Conservation (phyloP, 2,797 vertebrate species). For the Gobio occitaniae region DNA sequence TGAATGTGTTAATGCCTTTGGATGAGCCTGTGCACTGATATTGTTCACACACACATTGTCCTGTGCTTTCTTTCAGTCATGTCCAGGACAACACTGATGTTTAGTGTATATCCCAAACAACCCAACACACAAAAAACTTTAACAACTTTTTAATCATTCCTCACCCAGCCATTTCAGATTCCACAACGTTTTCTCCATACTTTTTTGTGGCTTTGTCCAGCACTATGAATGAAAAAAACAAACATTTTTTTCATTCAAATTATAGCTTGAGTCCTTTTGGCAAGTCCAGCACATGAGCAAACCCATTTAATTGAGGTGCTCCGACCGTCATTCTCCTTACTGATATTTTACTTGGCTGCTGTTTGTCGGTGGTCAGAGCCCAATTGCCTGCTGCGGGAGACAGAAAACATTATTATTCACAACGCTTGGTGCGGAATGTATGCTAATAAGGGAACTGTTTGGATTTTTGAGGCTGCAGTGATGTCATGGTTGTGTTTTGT, state of each 20-base stretch:
- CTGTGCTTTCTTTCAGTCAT: neutral
- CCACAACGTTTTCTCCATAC: neutral
- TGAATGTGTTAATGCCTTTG: conserved; percentile 1
- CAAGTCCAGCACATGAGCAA: conserved; percentile 65
- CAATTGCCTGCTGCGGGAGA: conserved; percentile 66
- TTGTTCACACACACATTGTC: neutral
- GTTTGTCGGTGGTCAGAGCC: conserved; percentile 68
- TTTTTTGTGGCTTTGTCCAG: conserved; percentile 54
- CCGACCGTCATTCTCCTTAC: conserved; percentile 70
- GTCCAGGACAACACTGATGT: neutral
- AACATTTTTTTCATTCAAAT: conserved; percentile 65
- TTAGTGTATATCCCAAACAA: conserved; percentile 7
- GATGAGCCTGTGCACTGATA: neutral
- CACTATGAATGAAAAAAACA: conserved; percentile 57
- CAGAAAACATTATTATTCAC: conserved; percentile 73
- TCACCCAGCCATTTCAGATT: conserved; percentile 37
- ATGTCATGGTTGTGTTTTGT: conserved; percentile 75
- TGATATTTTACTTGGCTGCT: conserved; percentile 76
- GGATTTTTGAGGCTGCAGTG: conserved; percentile 65
- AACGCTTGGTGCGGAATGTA: conserved; percentile 66
- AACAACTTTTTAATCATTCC: conserved; percentile 14
- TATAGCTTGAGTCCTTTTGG: conserved; percentile 66
- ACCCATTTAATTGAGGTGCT: conserved; percentile 72
- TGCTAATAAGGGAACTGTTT: conserved; percentile 75
- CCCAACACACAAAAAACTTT: neutral